Percentiles rank a stretch among this genome's conserved stretches.
These are phyloP conservation scores for Agonopterix subpropinquella DNA, from an alignment of 2,888 invertebrate genomes.

Conservation along the genomic window DNA sequence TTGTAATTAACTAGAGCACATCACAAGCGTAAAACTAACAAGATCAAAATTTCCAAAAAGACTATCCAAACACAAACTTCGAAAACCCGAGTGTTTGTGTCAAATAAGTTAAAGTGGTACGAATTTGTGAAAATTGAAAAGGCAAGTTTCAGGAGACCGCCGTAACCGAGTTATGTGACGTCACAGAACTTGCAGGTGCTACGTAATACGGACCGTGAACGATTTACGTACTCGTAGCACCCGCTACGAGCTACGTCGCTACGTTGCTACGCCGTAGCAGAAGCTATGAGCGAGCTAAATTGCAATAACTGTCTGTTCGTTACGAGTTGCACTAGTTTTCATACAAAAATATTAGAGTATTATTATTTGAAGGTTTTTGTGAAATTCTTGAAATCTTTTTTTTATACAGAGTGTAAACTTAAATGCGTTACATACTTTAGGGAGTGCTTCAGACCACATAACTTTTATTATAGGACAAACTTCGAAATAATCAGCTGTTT, in stretches of 20 bases:
- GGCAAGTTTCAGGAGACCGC: not conserved
- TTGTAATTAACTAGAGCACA: too few species aligned
- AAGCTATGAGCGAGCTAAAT: constrained; percentile 7
- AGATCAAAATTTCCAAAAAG: too few species aligned
- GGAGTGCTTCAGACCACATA: too few species aligned
- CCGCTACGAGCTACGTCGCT: not conserved
- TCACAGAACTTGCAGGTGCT: constrained; percentile 4
- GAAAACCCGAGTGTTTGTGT: too few species aligned
- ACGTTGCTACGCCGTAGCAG: constrained; percentile 7
- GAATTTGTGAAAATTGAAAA: not conserved
- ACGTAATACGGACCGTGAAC: constrained; percentile 4
- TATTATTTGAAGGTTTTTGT: not conserved
- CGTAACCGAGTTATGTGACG: not conserved
- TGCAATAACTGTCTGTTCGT: constrained; percentile 11
- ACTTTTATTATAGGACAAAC: too few species aligned
- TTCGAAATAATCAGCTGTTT: too few species aligned
- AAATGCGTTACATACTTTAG: too few species aligned
- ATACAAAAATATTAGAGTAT: not conserved
- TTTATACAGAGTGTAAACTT: too few species aligned
- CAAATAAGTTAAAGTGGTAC: too few species aligned
- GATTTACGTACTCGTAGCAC: constrained; percentile 5
- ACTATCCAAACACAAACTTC: too few species aligned
- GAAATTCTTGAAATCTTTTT: too few species aligned
- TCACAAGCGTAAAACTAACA: too few species aligned
- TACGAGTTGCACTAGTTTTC: constrained; percentile 4